Evolutionary conservation across 1,140 invertebrate species (phyloP).

Genomic region (Ooceraea biroi): DNA sequence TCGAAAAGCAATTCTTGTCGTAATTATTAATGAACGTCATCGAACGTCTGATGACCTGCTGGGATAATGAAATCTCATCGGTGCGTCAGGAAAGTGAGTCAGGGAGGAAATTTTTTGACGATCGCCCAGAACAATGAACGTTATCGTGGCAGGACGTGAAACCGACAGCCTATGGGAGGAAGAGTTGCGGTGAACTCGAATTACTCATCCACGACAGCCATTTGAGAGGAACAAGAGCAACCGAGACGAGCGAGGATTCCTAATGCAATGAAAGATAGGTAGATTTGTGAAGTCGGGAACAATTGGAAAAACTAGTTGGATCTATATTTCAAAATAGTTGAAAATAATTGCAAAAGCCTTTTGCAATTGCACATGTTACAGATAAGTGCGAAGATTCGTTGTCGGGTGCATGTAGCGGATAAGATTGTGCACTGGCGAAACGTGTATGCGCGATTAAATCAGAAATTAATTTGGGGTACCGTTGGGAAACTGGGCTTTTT

Average conservation of each 20-base stretch:
- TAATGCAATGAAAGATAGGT: not conserved
- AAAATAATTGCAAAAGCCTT: too few relatives aligned
- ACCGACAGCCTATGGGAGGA: slow-evolving; percentile 21
- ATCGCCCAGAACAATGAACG: slow-evolving; percentile 20
- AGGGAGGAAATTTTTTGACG: slow-evolving; percentile 7
- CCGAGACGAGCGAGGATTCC: not conserved
- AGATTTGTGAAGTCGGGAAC: too few relatives aligned
- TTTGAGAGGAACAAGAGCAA: not conserved
- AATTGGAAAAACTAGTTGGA: too few relatives aligned
- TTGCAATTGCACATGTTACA: too few relatives aligned
- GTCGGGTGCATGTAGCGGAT: not conserved
- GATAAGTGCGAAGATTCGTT: not conserved
- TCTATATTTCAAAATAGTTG: too few relatives aligned
- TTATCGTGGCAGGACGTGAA: slow-evolving; percentile 28
- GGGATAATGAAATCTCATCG: not conserved
- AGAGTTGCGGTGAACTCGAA: not conserved
- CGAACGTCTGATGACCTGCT: not conserved
- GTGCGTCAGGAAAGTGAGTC: not conserved
- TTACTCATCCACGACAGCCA: not conserved
- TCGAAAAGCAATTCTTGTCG: not conserved
- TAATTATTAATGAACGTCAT: not conserved
- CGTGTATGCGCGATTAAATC: slow-evolving; percentile 2
- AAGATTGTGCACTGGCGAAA: slow-evolving; percentile 13
- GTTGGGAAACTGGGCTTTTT: not conserved
- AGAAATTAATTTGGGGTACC: slow-evolving; percentile 4